phyloP scores from a whole-genome alignment of 1,140 invertebrate species.

The Cheumatopsyche charites region DNA sequence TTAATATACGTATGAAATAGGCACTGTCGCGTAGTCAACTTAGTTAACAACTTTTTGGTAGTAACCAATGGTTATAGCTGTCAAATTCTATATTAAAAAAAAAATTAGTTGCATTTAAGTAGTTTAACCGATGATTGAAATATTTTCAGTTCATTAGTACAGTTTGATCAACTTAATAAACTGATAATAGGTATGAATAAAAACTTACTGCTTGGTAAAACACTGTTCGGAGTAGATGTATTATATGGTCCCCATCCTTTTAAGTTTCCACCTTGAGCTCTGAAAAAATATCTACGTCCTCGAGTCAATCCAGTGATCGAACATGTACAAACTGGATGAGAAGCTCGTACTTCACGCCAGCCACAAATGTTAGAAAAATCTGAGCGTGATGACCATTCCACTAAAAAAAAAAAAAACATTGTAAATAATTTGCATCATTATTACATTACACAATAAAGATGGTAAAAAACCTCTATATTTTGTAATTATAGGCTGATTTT shows the following conservation, averaged over 20 bases:
- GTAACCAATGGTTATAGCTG: too few relatives aligned
- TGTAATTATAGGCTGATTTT: slow-evolving; percentile 74
- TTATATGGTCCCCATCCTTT: slow-evolving; percentile 85
- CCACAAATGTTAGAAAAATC: slow-evolving; percentile 81
- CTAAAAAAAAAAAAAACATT: slow-evolving; percentile 57
- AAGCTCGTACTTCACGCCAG: slow-evolving; percentile 75
- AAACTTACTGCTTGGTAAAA: slow-evolving; percentile 87
- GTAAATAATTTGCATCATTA: not conserved
- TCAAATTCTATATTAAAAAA: too few relatives aligned
- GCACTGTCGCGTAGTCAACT: too few relatives aligned
- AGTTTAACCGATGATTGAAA: too few relatives aligned
- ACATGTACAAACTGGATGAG: slow-evolving; percentile 51
- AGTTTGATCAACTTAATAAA: too few relatives aligned
- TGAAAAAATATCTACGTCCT: slow-evolving; percentile 85
- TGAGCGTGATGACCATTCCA: slow-evolving; percentile 85
- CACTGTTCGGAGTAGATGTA: slow-evolving; percentile 76
- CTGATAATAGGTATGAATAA: not conserved
- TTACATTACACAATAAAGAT: not conserved
- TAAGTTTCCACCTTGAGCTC: slow-evolving; percentile 86
- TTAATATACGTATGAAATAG: too few relatives aligned
- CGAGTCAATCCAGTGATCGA: slow-evolving; percentile 75
- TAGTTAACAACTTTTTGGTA: too few relatives aligned
- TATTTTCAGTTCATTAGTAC: too few relatives aligned
- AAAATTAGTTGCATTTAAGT: too few relatives aligned
- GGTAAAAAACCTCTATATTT: slow-evolving; percentile 80